These are phyloP conservation scores for Sycophila sp. DNA, from an alignment of 1,140 invertebrate species.

Conservation along the genomic window DNA sequence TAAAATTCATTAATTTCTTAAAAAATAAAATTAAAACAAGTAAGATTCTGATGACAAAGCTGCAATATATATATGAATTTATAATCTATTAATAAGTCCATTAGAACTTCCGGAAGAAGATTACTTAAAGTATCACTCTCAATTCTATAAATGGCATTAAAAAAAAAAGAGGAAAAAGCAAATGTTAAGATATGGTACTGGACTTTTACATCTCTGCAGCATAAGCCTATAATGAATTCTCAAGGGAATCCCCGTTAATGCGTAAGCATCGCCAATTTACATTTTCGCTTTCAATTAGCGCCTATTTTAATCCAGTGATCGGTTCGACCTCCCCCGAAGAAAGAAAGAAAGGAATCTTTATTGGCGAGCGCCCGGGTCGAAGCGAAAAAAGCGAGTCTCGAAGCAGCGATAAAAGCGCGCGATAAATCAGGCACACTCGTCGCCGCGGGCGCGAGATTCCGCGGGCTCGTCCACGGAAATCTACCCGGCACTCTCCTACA, in stretches of 20 bases:
- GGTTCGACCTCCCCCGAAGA: no score
- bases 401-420: conserved; percentile 22
- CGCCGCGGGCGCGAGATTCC: conserved; percentile 10
- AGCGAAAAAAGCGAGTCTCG: no score
- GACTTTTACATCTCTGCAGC: no score
- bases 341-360: not conserved
- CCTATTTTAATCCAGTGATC: not conserved
- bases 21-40: no score
- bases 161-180: no score
- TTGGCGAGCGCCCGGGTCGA: not conserved
- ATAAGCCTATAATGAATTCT: conserved; percentile 13
- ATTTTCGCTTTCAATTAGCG: conserved; percentile 23
- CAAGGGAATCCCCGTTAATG: conserved; percentile 10
- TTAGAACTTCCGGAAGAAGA: no score
- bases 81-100: conserved; percentile 4
- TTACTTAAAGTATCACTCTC: no score
- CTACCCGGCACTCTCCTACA: not conserved
- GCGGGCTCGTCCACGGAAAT: not conserved
- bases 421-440: conserved; percentile 12
- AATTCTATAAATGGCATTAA: no score
- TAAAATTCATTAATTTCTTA: no score
- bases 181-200: no score
- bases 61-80: not conserved
- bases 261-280: conserved; percentile 1
- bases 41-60: not conserved